Conservation (phyloP, 2,113 vertebrate genomes). For the Xenopus tropicalis region DNA sequence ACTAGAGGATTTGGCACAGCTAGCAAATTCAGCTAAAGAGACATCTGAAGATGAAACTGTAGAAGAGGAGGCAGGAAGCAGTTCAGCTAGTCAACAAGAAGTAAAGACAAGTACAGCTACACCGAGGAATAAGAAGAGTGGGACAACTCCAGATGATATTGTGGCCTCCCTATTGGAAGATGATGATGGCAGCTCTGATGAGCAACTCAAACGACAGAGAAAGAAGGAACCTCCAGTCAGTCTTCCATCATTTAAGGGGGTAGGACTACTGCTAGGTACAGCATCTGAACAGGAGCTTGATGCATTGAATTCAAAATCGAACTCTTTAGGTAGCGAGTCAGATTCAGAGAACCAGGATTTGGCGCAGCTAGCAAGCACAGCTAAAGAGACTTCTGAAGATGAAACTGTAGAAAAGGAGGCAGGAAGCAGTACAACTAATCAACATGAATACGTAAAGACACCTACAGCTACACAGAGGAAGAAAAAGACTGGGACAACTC, state of each 20-base stretch:
- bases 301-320: neutral
- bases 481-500: slow-evolving; percentile 42
- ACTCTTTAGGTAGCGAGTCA: no score
- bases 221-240: slow-evolving; percentile 22
- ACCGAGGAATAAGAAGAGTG: slow-evolving; percentile 7
- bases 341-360: slow-evolving; percentile 58
- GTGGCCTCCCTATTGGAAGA: slow-evolving; percentile 73
- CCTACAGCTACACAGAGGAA: neutral
- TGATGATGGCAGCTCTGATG: slow-evolving; percentile 49
- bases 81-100: neutral
- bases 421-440: neutral
- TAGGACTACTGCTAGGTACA: slow-evolving; percentile 58
- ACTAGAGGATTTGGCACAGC: slow-evolving; percentile 71
- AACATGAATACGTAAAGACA: neutral
- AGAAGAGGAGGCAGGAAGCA: slow-evolving; percentile 7
- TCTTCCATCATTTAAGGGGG: slow-evolving; percentile 77
- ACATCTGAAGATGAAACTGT: slow-evolving; percentile 19
- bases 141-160: slow-evolving; percentile 72
- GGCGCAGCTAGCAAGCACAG: slow-evolving; percentile 61
- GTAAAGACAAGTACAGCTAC: neutral
- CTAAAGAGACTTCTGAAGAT: slow-evolving; percentile 22
- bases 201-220: slow-evolving; percentile 52
- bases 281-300: slow-evolving; percentile 17
- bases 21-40: slow-evolving; percentile 55
- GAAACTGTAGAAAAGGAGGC: slow-evolving; percentile 16